Conservation (phyloP, 2,113 vertebrate species). For the Python bivittatus region DNA sequence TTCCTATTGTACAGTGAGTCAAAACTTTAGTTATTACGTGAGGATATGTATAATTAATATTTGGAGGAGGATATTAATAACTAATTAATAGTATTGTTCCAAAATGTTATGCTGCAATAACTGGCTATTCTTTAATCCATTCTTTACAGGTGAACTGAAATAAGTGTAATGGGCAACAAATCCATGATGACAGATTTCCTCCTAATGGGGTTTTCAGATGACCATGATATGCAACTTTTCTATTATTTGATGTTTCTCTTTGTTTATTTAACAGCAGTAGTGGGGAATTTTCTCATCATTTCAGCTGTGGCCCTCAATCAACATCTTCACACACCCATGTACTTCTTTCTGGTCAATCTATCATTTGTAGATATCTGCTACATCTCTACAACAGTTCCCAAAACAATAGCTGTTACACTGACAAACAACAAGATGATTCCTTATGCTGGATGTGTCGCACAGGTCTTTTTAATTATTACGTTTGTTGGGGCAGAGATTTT, state of each 20-base stretch:
- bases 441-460: slow-evolving; percentile 17
- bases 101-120: neutral
- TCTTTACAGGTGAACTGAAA: neutral
- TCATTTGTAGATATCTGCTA: neutral
- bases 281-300: slow-evolving; percentile 11
- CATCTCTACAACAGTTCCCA: neutral
- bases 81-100: neutral
- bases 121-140: neutral
- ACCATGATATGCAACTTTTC: neutral
- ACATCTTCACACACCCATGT: slow-evolving; percentile 21
- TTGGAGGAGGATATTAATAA: neutral
- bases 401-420: neutral
- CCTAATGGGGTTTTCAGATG: slow-evolving; percentile 2
- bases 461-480: neutral
- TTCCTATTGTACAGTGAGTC: neutral
- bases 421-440: slow-evolving; percentile 1
- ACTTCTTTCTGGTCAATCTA: slow-evolving; percentile 22
- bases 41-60: neutral
- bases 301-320: neutral
- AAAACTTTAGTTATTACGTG: neutral
- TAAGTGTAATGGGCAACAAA: neutral
- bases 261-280: neutral
- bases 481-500: neutral
- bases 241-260: neutral
- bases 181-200: neutral